phyloP scores from a whole-genome alignment of 2,113 vertebrate species.

The Zapus hudsonius region DNA sequence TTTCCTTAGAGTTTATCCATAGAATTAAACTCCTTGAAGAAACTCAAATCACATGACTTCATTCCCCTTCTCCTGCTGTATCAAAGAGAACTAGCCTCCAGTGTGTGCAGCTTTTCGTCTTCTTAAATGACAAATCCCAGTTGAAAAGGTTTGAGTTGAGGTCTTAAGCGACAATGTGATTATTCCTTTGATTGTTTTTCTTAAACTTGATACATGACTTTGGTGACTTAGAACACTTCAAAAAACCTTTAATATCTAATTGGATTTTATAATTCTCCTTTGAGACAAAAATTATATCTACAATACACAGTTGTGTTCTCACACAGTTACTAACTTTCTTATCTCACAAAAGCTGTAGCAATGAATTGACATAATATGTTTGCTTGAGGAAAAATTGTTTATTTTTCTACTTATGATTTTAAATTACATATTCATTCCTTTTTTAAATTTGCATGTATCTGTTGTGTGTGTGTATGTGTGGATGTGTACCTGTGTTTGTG shows the following conservation, averaged over 20 bases:
- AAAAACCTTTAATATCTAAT: background rate
- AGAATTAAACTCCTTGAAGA: constrained; percentile 44
- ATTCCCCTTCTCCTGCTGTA: constrained; percentile 20
- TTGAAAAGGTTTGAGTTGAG: background rate
- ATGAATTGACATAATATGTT: constrained; percentile 43
- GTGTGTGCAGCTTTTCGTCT: background rate
- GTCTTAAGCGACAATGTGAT: constrained; percentile 2
- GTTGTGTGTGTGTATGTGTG: too few species aligned
- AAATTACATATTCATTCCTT: background rate
- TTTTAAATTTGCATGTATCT: too few species aligned
- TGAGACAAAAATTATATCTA: constrained; percentile 75
- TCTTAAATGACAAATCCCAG: constrained; percentile 53
- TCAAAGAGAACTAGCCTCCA: background rate
- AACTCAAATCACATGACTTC: constrained; percentile 54
- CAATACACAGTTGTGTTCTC: constrained; percentile 59
- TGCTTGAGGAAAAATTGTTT: background rate
- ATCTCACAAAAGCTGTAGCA: constrained; percentile 69
- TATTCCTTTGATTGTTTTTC: background rate
- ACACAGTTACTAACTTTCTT: constrained; percentile 40
- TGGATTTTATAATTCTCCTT: constrained; percentile 72
- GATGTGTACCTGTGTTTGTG: too few species aligned
- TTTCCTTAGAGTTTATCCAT: constrained; percentile 12
- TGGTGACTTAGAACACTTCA: background rate
- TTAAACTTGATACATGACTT: constrained; percentile 1
- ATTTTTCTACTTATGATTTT: background rate